These are phyloP conservation scores for Syngnathus rostellatus DNA, from an alignment of 2,797 vertebrate species.

Conservation along the genomic window DNA sequence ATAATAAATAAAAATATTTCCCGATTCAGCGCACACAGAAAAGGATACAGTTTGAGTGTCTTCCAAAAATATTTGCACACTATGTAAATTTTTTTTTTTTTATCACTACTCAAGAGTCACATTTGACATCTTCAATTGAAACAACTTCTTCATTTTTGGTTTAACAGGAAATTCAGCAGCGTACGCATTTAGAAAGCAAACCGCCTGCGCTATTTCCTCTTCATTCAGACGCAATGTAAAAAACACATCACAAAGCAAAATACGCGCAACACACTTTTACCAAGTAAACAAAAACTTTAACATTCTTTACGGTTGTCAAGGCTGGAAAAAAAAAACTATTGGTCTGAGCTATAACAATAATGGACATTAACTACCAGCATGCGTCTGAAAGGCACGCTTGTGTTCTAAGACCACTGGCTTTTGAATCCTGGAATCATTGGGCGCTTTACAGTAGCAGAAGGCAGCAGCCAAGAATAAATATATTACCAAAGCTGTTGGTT, in stretches of 20 bases:
- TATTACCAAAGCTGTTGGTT: too few relatives aligned
- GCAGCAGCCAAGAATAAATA: background rate
- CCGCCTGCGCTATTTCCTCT: slow-evolving; percentile 1
- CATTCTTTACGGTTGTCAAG: background rate
- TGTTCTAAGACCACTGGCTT: background rate
- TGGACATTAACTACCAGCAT: background rate
- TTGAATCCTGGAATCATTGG: background rate
- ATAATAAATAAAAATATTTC: slow-evolving; percentile 64
- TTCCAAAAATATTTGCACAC: slow-evolving; percentile 50
- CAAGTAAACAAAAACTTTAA: background rate
- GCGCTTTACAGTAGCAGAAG: background rate
- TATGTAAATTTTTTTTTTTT: slow-evolving; percentile 44
- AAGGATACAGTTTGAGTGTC: slow-evolving; percentile 27
- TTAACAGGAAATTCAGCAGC: slow-evolving; percentile 44
- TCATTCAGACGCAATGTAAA: background rate
- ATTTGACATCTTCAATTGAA: slow-evolving; percentile 27
- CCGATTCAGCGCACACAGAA: slow-evolving; percentile 49
- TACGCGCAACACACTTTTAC: background rate
- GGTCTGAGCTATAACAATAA: background rate
- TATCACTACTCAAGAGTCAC: slow-evolving; percentile 12
- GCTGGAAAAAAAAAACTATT: background rate
- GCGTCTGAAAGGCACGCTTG: slow-evolving; percentile 1
- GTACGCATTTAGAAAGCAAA: slow-evolving; percentile 38
- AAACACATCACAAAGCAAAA: background rate
- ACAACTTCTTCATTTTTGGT: slow-evolving; percentile 37